Percentiles rank a stretch among this genome's conserved stretches.
Conservation (phyloP, 2,797 vertebrate genomes). For the Ptychadena robeensis region DNA sequence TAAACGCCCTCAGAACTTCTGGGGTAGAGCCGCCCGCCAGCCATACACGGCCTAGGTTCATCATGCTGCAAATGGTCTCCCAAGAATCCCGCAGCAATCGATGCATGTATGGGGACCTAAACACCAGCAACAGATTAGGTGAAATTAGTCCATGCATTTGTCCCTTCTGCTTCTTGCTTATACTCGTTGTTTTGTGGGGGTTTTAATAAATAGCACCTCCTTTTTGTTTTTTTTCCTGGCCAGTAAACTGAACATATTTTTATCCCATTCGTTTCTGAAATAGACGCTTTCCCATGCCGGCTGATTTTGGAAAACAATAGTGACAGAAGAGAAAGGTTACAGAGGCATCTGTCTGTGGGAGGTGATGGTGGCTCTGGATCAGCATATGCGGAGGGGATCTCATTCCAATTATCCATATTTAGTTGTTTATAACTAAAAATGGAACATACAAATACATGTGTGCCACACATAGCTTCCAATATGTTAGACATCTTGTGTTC, state of each 20-base stretch:
- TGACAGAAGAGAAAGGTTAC: conserved; percentile 50
- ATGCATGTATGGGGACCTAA: neutral
- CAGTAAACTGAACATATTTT: conserved; percentile 27
- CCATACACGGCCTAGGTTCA: too few relatives aligned
- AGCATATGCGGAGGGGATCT: conserved; percentile 1
- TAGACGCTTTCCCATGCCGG: conserved; percentile 27
- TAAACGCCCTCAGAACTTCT: too few relatives aligned
- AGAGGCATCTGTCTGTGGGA: conserved; percentile 51
- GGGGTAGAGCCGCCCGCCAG: too few relatives aligned
- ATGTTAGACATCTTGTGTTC: neutral
- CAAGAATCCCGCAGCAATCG: too few relatives aligned
- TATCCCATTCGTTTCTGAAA: conserved; percentile 38
- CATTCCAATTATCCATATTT: neutral
- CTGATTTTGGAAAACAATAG: conserved; percentile 50
- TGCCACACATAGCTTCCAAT: neutral
- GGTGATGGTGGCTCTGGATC: conserved; percentile 11
- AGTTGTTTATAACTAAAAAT: neutral
- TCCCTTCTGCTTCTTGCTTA: neutral
- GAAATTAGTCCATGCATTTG: neutral
- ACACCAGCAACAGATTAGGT: neutral
- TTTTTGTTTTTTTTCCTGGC: conserved; percentile 12
- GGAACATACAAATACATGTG: neutral
- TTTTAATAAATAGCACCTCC: conserved; percentile 7
- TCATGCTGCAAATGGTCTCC: too few relatives aligned
- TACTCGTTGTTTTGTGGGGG: neutral